Base-by-base conservation (phyloP, 2,797 vertebrate genomes). In the Spondyliosoma cantharus region DNA sequence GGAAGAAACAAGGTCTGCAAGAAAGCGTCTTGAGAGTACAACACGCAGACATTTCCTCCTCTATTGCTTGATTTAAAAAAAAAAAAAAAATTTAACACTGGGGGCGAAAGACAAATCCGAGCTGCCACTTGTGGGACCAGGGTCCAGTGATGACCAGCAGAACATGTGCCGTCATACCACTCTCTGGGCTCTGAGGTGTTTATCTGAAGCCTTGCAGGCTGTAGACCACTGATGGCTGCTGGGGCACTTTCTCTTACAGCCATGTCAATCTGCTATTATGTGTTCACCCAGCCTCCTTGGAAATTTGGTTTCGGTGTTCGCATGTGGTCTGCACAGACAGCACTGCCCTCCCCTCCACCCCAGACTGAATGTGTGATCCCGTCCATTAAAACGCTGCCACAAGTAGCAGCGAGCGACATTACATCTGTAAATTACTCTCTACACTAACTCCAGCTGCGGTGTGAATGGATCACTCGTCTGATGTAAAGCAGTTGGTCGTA, bases 371-470 rank as follows among this genome's bases (percentile, higher is more conserved):
- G 76, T 76, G 74, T 54, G 68, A 76, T 57, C 56, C 71, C 29
- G 56, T 56, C 78, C 66, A 76, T 77, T 80, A 80, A 37, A 88
- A 84, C 49, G 56, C 60, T 49, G 75, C 68, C 81, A 82, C 48
- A 24, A 86, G 72, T 80, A 81, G 63, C 12, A 63, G 67, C 4
- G 48, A 76, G 74, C 76, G 81, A 46, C 42, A 59, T 49, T 64
- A 80, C 86, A 89, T 87, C 71, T 89, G 83, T 85, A 81, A 86
- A 83, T 87, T 53, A 77, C 71, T 76, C 81, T 57, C 69, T 22
- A 54, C 69, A 84, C 79, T 67, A 71, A 81, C 86, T 91, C 86
- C 86, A 90, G 87, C 87, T 90, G 82, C 27, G 27, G 61, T 58
- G 22, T 83, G 86, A 88, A 88, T 82, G 83, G 85, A 86, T 85